Percentiles rank a stretch among this genome's conserved stretches.
phyloP scores from a whole-genome alignment of 2,113 vertebrate genomes.

The Merops nubicus region DNA sequence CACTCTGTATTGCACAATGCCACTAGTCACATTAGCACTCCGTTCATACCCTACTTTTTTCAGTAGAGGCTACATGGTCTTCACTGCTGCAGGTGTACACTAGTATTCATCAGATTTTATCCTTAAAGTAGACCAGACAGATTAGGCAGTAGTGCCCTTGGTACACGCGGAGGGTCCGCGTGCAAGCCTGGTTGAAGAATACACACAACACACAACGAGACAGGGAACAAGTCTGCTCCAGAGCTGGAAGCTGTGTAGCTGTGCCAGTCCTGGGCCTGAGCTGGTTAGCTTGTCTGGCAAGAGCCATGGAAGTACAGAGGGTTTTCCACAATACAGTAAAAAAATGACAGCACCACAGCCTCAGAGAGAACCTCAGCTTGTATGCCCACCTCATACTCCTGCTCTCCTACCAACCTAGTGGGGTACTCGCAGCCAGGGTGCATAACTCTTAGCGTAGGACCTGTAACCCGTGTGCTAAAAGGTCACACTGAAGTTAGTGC shows the following conservation, averaged over 20 bases:
- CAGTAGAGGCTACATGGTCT: background rate
- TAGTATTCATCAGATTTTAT: background rate
- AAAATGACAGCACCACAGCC: background rate
- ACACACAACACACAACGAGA: background rate
- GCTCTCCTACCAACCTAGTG: background rate
- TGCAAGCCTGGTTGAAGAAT: background rate
- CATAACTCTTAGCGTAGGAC: background rate
- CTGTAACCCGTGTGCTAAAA: background rate
- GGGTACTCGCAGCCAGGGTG: background rate
- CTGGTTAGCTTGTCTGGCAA: background rate
- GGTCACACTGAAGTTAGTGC: background rate
- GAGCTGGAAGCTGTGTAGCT: background rate
- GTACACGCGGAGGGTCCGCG: rapidly evolving
- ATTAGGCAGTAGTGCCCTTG: background rate
- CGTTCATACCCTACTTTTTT: background rate
- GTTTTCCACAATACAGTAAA: background rate
- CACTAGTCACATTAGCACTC: background rate
- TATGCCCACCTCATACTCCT: rapidly evolving
- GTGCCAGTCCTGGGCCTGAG: background rate
- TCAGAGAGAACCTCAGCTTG: background rate
- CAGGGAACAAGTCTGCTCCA: background rate
- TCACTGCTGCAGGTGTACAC: background rate
- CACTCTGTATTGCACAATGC: background rate
- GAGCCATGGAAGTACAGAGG: background rate
- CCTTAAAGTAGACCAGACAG: background rate